A percentile compares a stretch with the other conserved stretches of the same genome.
These are phyloP conservation scores for Luperina testacea DNA, from an alignment of 2,888 invertebrate genomes.

Conservation along the genomic window DNA sequence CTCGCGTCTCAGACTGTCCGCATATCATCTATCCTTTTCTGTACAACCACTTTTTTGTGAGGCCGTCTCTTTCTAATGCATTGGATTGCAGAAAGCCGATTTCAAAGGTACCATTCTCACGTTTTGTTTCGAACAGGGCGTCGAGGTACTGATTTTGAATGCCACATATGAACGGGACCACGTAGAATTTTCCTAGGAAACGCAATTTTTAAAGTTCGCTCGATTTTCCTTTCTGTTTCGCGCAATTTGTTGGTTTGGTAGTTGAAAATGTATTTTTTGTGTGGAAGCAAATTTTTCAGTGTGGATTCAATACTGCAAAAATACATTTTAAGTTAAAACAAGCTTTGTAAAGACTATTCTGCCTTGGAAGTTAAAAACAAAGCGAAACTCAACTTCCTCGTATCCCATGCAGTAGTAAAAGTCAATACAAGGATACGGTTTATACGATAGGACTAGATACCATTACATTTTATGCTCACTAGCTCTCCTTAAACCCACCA, in stretches of 20 bases:
- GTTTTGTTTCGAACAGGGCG: constrained; percentile 81
- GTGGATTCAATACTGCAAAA: constrained; percentile 7
- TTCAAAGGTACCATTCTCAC: constrained; percentile 79
- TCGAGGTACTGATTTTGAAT: constrained; percentile 79
- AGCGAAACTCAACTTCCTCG: constrained; percentile 30
- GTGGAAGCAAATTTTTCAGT: constrained; percentile 1
- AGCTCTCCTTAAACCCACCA: constrained; percentile 49
- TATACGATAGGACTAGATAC: constrained; percentile 36
- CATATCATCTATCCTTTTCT: constrained; percentile 77
- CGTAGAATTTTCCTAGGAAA: constrained; percentile 55
- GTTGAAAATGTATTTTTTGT: constrained; percentile 29
- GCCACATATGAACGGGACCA: constrained; percentile 65
- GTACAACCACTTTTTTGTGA: constrained; percentile 56
- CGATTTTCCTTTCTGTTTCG: constrained; percentile 36
- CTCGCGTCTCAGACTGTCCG: constrained; percentile 84
- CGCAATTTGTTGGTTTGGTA: constrained; percentile 28
- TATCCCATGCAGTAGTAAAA: constrained; percentile 41
- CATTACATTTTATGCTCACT: constrained; percentile 57
- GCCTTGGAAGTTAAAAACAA: constrained; percentile 17
- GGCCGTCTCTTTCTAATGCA: constrained; percentile 77
- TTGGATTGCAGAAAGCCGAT: constrained; percentile 84
- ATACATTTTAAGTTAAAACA: constrained; percentile 17
- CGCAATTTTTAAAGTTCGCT: constrained; percentile 55
- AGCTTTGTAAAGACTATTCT: not conserved
- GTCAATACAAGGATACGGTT: constrained; percentile 53